Evolutionary conservation across 2,113 vertebrate species (phyloP).

Genomic region (Boulengeromyrus knoepffleri): DNA sequence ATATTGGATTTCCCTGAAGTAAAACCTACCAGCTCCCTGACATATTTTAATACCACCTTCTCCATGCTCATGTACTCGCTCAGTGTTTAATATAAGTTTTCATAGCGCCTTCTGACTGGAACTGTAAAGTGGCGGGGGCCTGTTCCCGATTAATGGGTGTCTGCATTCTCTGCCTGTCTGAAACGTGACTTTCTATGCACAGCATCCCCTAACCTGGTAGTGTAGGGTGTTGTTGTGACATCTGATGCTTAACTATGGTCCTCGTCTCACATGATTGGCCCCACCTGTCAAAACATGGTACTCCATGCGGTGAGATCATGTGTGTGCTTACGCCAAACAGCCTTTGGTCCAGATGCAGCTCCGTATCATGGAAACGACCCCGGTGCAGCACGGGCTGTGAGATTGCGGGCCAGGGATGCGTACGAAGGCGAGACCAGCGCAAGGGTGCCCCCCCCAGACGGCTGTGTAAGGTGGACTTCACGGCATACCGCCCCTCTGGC

Average conservation of each 20-base stretch:
- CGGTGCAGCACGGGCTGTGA: conserved; percentile 57
- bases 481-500: conserved; percentile 66
- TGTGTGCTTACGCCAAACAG: conserved; percentile 66
- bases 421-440: conserved; percentile 42
- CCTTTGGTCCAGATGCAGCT: conserved; percentile 72
- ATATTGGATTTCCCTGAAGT: conserved; percentile 71
- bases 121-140: conserved; percentile 27
- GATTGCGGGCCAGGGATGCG: conserved; percentile 44
- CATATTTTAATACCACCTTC: conserved; percentile 59
- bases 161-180: not conserved
- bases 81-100: conserved; percentile 49
- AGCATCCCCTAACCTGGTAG: conserved; percentile 19
- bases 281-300: not conserved
- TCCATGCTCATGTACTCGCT: conserved; percentile 34
- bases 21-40: conserved; percentile 66
- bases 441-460: conserved; percentile 59
- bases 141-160: conserved; percentile 27
- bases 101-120: conserved; percentile 43
- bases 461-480: conserved; percentile 67
- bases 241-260: not conserved
- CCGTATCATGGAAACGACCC: conserved; percentile 67
- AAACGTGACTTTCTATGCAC: conserved; percentile 30
- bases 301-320: not conserved
- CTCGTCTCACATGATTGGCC: not conserved
- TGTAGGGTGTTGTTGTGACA: not conserved